Conservation (phyloP, 2,888 invertebrate genomes). For the Sarcophaga subvicina region DNA sequence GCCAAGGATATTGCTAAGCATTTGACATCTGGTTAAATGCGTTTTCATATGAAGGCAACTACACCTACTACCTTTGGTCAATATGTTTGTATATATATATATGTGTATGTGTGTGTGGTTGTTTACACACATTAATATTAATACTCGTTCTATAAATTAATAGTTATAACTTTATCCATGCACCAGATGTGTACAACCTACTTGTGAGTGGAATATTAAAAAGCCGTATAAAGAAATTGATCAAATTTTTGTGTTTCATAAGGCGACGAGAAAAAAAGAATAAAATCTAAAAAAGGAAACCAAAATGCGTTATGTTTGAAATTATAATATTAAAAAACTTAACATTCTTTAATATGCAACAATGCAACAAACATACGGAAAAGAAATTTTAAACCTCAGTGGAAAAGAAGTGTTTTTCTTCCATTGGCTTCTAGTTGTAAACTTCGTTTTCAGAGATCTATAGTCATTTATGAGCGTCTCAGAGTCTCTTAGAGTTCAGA, state of each 20-base stretch:
- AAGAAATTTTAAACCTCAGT: too few relatives aligned
- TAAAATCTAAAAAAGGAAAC: not conserved
- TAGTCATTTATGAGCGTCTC: too few relatives aligned
- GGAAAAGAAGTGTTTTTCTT: too few relatives aligned
- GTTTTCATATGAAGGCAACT: constrained; percentile 14
- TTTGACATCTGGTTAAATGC: constrained; percentile 39
- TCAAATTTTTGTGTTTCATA: too few relatives aligned
- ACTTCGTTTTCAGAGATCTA: too few relatives aligned
- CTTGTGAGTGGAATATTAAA: constrained; percentile 10
- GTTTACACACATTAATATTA: constrained; percentile 3
- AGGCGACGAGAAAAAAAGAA: not conserved
- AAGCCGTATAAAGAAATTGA: not conserved
- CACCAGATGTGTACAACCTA: constrained; percentile 31
- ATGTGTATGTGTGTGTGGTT: not conserved
- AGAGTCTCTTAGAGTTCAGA: too few relatives aligned
- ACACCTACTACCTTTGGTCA: not conserved
- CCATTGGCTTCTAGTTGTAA: too few relatives aligned
- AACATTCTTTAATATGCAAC: too few relatives aligned
- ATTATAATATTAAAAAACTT: too few relatives aligned
- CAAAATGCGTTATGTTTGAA: too few relatives aligned
- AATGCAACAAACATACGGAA: too few relatives aligned
- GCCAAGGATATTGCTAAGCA: constrained; percentile 30
- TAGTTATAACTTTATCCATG: constrained; percentile 27
- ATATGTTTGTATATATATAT: not conserved
- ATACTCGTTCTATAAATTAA: constrained; percentile 23